Conservation (phyloP, 2,888 invertebrate genomes). For the Anarsia innoxiella region DNA sequence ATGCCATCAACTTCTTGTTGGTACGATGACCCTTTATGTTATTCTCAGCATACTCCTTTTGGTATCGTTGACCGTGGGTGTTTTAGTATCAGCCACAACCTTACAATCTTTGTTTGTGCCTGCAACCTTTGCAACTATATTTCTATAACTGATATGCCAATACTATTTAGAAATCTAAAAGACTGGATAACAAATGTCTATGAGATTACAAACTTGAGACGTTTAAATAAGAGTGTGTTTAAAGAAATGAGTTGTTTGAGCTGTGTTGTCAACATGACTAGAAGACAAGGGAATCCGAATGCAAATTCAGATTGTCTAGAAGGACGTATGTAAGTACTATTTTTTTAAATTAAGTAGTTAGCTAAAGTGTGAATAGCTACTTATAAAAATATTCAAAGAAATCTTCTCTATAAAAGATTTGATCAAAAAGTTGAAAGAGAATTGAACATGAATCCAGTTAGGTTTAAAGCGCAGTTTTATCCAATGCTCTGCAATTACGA, state of each 20-base stretch:
- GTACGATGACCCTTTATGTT: constrained; percentile 45
- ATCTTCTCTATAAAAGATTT: too few species aligned
- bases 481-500: too few species aligned
- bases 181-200: constrained; percentile 53
- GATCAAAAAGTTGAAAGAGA: too few species aligned
- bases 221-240: constrained; percentile 43
- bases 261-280: constrained; percentile 48
- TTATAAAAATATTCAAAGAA: too few species aligned
- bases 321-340: constrained; percentile 50
- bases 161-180: constrained; percentile 38
- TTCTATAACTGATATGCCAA: constrained; percentile 52
- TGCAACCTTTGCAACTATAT: constrained; percentile 60
- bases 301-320: constrained; percentile 43
- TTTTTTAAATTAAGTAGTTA: too few species aligned
- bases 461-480: too few species aligned
- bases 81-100: constrained; percentile 42
- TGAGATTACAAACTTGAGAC: constrained; percentile 44
- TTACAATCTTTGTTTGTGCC: constrained; percentile 49
- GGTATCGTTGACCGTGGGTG: constrained; percentile 58
- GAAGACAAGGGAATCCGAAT: constrained; percentile 26
- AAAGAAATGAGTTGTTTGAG: constrained; percentile 52
- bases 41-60: constrained; percentile 56
- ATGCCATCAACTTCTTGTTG: constrained; percentile 40
- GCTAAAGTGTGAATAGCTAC: too few species aligned
- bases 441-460: too few species aligned